Percentiles rank a stretch among this genome's conserved stretches.
Conservation (phyloP, 23 tunicate species). For the Ascidia mentula region DNA sequence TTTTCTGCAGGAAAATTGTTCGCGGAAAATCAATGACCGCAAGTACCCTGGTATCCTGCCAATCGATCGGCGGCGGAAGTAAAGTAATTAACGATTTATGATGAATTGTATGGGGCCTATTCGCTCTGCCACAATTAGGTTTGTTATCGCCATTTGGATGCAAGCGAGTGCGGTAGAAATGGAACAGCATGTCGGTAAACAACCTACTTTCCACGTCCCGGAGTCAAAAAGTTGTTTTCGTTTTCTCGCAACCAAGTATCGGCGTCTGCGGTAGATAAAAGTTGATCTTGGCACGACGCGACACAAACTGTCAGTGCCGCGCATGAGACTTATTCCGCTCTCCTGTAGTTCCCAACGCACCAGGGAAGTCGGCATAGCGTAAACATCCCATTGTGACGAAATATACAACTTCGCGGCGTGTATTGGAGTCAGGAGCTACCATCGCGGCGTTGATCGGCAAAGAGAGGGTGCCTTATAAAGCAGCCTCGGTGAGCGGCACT, state of each 20-base stretch:
- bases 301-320: background rate
- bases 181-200: too few relatives aligned
- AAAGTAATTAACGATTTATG: too few relatives aligned
- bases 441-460: background rate
- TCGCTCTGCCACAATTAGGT: too few relatives aligned
- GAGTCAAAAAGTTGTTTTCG: too few relatives aligned
- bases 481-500: background rate
- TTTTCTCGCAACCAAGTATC: background rate
- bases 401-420: background rate
- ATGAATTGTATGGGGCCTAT: too few relatives aligned
- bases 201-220: too few relatives aligned
- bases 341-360: background rate
- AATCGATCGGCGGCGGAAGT: too few relatives aligned
- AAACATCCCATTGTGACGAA: background rate
- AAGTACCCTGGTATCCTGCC: too few relatives aligned
- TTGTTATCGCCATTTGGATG: too few relatives aligned
- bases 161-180: too few relatives aligned
- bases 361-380: background rate
- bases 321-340: background rate
- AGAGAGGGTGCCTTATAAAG: background rate
- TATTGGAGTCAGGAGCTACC: background rate
- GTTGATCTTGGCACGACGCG: slow-evolving; percentile 4
- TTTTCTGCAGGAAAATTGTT: too few relatives aligned
- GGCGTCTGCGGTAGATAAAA: background rate
- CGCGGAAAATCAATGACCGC: too few relatives aligned